Evolutionary conservation across 2,113 vertebrate species (phyloP), one percentile per base, ranked within the genome.

Genomic region (Zosterops lateralis): DNA sequence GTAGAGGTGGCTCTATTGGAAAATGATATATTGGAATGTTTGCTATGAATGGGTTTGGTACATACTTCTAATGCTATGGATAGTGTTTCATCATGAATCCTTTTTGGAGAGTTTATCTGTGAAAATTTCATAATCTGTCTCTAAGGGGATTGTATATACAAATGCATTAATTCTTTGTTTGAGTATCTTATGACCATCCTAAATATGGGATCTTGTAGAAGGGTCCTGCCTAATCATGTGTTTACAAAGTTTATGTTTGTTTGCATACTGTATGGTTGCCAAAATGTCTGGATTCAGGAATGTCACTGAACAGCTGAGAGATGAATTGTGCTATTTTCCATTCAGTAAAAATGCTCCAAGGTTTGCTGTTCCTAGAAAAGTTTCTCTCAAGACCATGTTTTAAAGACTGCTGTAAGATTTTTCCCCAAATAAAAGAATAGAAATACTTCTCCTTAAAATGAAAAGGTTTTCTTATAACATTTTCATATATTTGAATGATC

Each of bases 171-270:
- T 93, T 95, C 89, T 87, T 96, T 96, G 92, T 96, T 96, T 95
- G 89, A 94, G 42, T 70, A 95, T 89, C 84, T 82, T 60, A 82
- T 73, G 89, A 95, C 45, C 58, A 87, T 58, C 45, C 94, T 79
- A 89, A 96, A 75, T 71, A 92, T 56, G 92, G 61, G 54, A 87
- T 84, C 61, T 58, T 54, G 67, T 36, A 70, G 74, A 91, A 89
- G 78, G 86, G 54, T 92, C 42, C 84, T 82, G 50, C 38, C 54
- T 95, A 95, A 96, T 95, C 87, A 21, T 89, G 36, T 95, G 81
- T 95, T 96, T 96, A 95, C 94, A 92, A 94, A 95, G 78, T 95
- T 95, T 91, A 68, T 87, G 29, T 79, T 96, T 96, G 89, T 96
- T 96, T 96, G 70, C 81, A 54, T 53, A 66, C 66, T 94, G 81